phyloP scores from a whole-genome alignment of 35 echinoderm and acorn worm species.

The Heliocidaris tuberculata region DNA sequence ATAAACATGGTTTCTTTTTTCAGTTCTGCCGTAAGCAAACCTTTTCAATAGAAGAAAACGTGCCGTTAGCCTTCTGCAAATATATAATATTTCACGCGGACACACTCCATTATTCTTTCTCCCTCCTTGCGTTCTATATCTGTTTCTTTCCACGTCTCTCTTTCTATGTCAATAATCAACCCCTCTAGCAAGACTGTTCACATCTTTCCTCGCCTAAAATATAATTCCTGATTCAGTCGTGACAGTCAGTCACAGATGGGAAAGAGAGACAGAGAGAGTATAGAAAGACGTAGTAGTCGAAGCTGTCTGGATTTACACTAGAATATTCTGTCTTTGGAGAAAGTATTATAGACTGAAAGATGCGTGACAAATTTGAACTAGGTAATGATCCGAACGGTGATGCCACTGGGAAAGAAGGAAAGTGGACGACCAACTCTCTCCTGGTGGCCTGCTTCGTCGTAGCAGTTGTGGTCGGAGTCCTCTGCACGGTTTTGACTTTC shows the following conservation, averaged over 20 bases:
- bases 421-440: not conserved
- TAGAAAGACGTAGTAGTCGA: not conserved
- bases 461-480: slow-evolving; percentile 41
- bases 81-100: not conserved
- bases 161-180: not conserved
- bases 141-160: not conserved
- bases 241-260: not conserved
- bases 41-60: not conserved
- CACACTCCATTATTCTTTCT: not conserved
- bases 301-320: no score
- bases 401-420: not conserved
- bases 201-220: not conserved
- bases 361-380: not conserved
- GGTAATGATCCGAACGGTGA: not conserved
- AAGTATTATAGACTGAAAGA: not conserved
- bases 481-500: slow-evolving; percentile 58
- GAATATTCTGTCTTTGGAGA: not conserved
- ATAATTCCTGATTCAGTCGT: not conserved
- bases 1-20: not conserved
- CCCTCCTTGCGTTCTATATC: not conserved
- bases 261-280: not conserved
- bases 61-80: not conserved
- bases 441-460: not conserved
- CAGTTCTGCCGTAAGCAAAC: not conserved
- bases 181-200: not conserved